Evolutionary conservation across 2,113 vertebrate genomes (phyloP).

Genomic region (Ranitomeya imitator): DNA sequence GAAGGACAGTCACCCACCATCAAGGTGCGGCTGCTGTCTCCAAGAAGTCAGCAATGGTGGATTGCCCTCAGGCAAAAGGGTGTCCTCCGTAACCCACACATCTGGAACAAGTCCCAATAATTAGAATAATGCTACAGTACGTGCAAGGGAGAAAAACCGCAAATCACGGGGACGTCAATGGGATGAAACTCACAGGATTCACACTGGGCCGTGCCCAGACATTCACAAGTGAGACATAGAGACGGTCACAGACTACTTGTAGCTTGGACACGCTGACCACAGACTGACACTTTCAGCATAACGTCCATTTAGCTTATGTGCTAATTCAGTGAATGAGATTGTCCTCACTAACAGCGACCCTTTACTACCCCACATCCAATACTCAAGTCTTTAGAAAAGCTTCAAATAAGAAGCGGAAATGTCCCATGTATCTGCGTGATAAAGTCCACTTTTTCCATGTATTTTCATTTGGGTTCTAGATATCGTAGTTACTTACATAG

Average conservation of each 20-base stretch:
- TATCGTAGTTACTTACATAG: no score
- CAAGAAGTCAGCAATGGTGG: conserved; percentile 31
- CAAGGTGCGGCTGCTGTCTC: conserved; percentile 44
- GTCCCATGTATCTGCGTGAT: no score
- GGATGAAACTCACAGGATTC: not conserved
- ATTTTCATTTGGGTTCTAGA: no score
- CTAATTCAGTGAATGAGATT: no score
- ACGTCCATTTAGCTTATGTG: not conserved
- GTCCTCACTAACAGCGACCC: no score
- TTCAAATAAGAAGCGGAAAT: no score
- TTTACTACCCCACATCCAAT: no score
- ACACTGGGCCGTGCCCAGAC: not conserved
- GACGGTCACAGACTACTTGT: not conserved
- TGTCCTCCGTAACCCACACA: conserved; percentile 44
- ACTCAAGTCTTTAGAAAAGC: no score
- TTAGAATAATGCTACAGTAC: conserved; percentile 39
- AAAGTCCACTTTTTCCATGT: no score
- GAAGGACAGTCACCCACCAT: conserved; percentile 42
- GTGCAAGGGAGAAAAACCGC: conserved; percentile 5
- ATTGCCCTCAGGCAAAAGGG: conserved; percentile 39
- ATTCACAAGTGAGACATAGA: not conserved
- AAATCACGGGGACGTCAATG: conserved; percentile 15
- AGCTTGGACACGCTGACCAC: not conserved
- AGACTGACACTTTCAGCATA: not conserved
- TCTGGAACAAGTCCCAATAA: conserved; percentile 47